These are phyloP conservation scores for Pachyuromys duprasi DNA, from an alignment of 2,797 vertebrate genomes.

Conservation along the genomic window DNA sequence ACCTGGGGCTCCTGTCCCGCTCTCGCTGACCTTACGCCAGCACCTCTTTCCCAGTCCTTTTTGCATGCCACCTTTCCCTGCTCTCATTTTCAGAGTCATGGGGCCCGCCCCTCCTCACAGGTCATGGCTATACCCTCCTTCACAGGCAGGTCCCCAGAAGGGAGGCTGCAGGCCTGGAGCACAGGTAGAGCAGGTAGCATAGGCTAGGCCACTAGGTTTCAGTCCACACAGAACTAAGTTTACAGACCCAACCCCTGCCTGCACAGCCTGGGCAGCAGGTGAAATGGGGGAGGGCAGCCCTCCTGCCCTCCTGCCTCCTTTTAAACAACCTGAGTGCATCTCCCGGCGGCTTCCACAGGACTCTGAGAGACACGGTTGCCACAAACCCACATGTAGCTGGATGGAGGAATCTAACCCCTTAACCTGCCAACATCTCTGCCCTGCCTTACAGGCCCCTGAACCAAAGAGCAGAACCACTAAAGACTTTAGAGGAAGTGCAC, in stretches of 20 bases:
- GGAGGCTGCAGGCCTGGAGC: neutral
- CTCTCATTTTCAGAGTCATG: neutral
- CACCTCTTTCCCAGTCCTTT: neutral
- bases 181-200: neutral
- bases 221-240: neutral
- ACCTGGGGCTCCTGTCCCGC: neutral
- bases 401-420: neutral
- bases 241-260: neutral
- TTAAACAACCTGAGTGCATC: neutral
- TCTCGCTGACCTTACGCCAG: neutral
- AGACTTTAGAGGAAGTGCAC: neutral
- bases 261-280: neutral
- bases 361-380: no score
- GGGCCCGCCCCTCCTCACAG: neutral
- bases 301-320: neutral
- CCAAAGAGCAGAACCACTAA: neutral
- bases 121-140: accelerated
- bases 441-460: neutral
- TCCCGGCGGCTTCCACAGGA: neutral
- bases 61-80: neutral
- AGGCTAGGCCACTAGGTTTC: neutral
- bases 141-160: neutral
- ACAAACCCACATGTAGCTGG: no score
- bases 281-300: neutral
- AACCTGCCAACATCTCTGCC: neutral